phyloP scores from a whole-genome alignment of 2,888 invertebrate species.

The Spisula subtruncata region DNA sequence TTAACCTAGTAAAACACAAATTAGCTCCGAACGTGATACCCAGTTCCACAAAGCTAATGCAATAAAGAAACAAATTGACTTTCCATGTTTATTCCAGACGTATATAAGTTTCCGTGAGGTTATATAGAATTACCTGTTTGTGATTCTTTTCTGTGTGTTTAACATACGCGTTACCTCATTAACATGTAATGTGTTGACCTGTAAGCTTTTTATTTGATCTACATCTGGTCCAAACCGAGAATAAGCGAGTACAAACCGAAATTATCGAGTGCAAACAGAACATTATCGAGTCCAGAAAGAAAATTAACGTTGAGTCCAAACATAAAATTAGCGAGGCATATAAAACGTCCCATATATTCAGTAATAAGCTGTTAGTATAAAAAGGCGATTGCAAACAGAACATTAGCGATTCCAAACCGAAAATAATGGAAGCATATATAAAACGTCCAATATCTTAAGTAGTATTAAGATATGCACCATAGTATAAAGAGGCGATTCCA shows the following conservation, averaged over 20 bases:
- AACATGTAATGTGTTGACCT: neutral
- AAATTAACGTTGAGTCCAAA: neutral
- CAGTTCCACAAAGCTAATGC: conserved; percentile 51
- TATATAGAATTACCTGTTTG: neutral
- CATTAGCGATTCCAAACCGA: too few species aligned
- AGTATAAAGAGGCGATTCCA: too few species aligned
- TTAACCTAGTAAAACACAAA: conserved; percentile 59
- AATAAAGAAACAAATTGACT: conserved; percentile 53
- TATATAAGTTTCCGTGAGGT: neutral
- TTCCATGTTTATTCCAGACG: conserved; percentile 40
- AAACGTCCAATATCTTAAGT: too few species aligned
- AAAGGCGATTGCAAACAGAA: too few species aligned
- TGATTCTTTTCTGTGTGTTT: neutral
- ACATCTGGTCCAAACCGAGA: neutral
- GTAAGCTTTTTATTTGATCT: neutral
- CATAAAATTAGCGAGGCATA: neutral
- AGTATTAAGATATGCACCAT: too few species aligned
- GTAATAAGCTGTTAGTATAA: too few species aligned
- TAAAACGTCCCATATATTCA: neutral
- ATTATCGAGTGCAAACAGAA: too few species aligned
- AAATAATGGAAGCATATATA: too few species aligned
- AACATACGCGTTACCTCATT: neutral
- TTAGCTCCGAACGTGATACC: conserved; percentile 50
- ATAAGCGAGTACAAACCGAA: too few species aligned
- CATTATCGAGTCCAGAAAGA: too few species aligned